Base-by-base conservation (phyloP, 1,140 invertebrate genomes). In the Camponotus pennsylvanicus region DNA sequence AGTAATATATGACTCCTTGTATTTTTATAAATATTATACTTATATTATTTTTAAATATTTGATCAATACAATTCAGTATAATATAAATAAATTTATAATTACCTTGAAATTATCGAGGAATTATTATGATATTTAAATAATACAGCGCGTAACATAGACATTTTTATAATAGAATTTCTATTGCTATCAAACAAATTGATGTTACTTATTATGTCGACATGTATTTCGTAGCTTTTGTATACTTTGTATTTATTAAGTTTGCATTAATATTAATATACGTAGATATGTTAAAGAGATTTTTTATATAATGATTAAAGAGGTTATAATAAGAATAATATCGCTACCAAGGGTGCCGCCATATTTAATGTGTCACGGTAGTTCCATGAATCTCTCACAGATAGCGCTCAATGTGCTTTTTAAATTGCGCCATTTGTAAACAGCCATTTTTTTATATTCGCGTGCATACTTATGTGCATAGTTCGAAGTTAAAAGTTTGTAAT, bases 91-190 rank as follows among this genome's bases (percentile, higher is more conserved):
- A 55, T 70, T 76, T 27, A 77, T 75, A 45, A 45, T 86, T 89
- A 92, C 79, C 86, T 84, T 85, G 86, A 64, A 85, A 59, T 78
- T 52, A 32, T 67, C 18, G 69, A 42, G 27, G 52, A 70, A 83
- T 89, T 86, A 57, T 40, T 64, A 6, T 57, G 67, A 59, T 18
- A 84, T 15, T 84, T 84, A 57, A 86, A 89, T 67, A 88, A 67
- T 21, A 88, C 75, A n/a, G 85, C 73, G 7, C 90, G 70, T 40
- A 92, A 64, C 15, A 92, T 59, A 42, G 88, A 91, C 91, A 92
- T 92, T 85, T 79, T 88, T 57, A 7, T 6, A 40, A 61, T 85
- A 49, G 49, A 79, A 76, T 70, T 77, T 11, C 11, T 73, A 42
- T 37, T 61, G 13, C 3, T 18, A 34, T 79, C 9, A 52, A 34